These are phyloP conservation scores for Suncus etruscus DNA, from an alignment of 2,113 vertebrate species.

Conservation along the genomic window DNA sequence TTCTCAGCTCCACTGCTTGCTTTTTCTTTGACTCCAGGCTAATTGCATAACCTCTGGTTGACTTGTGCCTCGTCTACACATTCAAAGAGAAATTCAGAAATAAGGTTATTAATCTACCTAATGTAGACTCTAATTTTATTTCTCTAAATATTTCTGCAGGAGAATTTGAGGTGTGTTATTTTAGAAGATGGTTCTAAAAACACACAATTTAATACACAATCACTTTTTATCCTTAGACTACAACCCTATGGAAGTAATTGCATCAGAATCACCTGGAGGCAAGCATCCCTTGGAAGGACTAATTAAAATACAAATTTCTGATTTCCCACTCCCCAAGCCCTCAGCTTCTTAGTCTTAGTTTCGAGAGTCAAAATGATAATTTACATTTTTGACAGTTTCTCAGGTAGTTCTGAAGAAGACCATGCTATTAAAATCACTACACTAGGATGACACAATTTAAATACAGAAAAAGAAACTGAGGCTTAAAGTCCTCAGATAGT, in stretches of 20 bases:
- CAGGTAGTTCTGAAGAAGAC: background rate
- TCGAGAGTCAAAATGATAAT: background rate
- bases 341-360: slow-evolving; percentile 27
- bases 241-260: background rate
- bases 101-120: slow-evolving; percentile 76
- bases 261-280: background rate
- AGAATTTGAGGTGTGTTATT: slow-evolving; percentile 62
- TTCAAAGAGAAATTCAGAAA: slow-evolving; percentile 77
- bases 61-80: slow-evolving; percentile 80
- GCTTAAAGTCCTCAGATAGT: background rate
- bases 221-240: slow-evolving; percentile 31
- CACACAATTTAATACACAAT: background rate
- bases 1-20: slow-evolving; percentile 75
- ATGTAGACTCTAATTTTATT: slow-evolving; percentile 69
- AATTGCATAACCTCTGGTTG: slow-evolving; percentile 82
- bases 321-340: too few relatives aligned
- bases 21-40: slow-evolving; percentile 78
- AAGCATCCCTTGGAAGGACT: background rate
- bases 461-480: background rate
- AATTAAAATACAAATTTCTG: background rate
- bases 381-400: slow-evolving; percentile 50
- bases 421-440: slow-evolving; percentile 34
- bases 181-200: slow-evolving; percentile 36
- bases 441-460: background rate
- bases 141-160: slow-evolving; percentile 73